Percentiles rank a stretch among this genome's conserved stretches.
Evolutionary conservation across 53 echinoderm and acorn worm species (phyloP).

Genomic region (Echinarachnius parma): DNA sequence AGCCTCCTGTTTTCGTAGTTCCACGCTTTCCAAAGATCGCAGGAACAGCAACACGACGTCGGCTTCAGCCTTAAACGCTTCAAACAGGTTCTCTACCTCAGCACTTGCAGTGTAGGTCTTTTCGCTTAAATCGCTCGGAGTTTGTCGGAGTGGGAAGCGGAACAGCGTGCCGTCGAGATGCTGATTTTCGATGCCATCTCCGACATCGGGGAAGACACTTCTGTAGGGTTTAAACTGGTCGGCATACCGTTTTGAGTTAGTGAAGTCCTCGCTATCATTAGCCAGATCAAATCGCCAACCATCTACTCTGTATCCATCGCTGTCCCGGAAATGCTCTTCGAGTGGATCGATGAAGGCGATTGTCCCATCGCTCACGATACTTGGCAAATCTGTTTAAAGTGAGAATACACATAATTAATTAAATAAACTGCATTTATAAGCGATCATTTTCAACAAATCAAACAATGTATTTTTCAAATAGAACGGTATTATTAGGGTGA

Average conservation of each 20-base stretch:
- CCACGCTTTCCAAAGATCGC: conserved; percentile 44
- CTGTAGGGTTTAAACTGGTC: conserved; percentile 74
- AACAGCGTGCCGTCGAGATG: conserved; percentile 75
- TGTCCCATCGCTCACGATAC: conserved; percentile 1
- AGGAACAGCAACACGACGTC: conserved; percentile 68
- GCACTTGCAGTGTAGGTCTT: conserved; percentile 42
- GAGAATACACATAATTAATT: too few species aligned
- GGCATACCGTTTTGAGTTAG: not conserved
- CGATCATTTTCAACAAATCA: too few species aligned
- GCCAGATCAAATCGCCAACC: not conserved
- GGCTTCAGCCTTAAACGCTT: conserved; percentile 68
- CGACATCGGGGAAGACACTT: conserved; percentile 18
- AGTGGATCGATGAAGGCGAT: conserved; percentile 10
- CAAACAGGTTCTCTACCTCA: conserved; percentile 32
- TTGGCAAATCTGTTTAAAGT: conserved; percentile 12
- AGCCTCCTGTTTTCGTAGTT: not conserved
- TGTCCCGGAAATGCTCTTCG: not conserved
- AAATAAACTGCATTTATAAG: too few species aligned
- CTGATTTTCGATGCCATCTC: conserved; percentile 5
- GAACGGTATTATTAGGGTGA: too few species aligned
- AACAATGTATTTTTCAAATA: too few species aligned
- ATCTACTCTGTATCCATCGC: not conserved
- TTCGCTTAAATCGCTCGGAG: conserved; percentile 37
- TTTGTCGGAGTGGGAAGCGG: conserved; percentile 73
- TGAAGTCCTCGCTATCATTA: not conserved